Conservation (phyloP, 2,888 invertebrate genomes). For the Cristatella mucedo region DNA sequence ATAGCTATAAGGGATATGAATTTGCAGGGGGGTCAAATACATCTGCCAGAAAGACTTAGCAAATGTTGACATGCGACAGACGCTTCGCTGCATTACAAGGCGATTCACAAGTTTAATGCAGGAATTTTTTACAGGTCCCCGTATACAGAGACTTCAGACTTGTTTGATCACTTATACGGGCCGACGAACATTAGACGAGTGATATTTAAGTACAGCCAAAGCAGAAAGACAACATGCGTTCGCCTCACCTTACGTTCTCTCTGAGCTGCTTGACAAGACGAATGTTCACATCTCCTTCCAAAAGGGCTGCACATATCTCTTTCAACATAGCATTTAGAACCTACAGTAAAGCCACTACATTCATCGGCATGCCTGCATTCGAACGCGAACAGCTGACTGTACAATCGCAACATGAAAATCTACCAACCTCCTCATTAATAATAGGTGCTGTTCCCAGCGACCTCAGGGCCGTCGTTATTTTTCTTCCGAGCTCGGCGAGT, state of each 20-base stretch:
- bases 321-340: conserved; percentile 97
- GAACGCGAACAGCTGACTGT: no score
- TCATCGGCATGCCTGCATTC: background rate
- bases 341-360: conserved; percentile 40
- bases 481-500: conserved; percentile 96
- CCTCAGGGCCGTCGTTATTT: conserved; percentile 93
- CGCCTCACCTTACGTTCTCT: conserved; percentile 77
- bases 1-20: no score
- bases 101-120: no score
- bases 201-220: conserved; percentile 2
- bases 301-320: conserved; percentile 86
- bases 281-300: conserved; percentile 93
- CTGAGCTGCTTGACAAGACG: conserved; percentile 79
- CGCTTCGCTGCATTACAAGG: no score
- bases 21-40: no score
- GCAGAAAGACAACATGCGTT: no score
- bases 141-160: no score
- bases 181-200: no score
- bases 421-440: conserved; percentile 81
- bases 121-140: no score
- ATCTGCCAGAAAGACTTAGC: no score
- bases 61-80: no score
- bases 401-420: background rate
- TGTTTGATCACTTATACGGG: no score
- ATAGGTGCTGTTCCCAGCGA: conserved; percentile 93